Base-by-base conservation (phyloP, 1,140 invertebrate genomes). In the Drosophila melanogaster region DNA sequence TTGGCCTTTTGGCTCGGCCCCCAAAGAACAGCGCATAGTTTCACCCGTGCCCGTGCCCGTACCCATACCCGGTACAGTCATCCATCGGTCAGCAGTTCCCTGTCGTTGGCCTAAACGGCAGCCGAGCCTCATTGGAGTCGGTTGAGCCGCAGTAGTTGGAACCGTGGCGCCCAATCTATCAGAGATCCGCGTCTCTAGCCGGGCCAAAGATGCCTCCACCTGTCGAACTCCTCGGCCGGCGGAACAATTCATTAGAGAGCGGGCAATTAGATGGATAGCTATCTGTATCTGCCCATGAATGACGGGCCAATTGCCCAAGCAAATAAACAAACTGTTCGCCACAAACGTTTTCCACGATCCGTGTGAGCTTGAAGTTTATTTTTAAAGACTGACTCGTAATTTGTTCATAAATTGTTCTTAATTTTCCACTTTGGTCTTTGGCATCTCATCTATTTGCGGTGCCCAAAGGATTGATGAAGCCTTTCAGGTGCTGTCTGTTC, bases 361-460 rank as follows among this genome's bases (percentile, higher is more conserved):
- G 46, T 51, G 35, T n/a, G 33, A 59, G 58, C 24, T 49, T 43
- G 14, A 59, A 60, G 78, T 83, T 76, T 79, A 83, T 83, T 89
- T 83, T 83, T 66, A 70, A 75, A 87, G 70, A 37, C 59, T 56
- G 66, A 53, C 78, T 87, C 62, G 65, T 84, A 87, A 87, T 89
- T 89, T 84, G 84, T 89, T 89, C 70, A 89, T 87, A 89, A 87
- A 87, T 89, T 87, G 64, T 67, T 81, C 74, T 79, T 86, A 60
- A 81, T 87, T 81, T 81, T 12, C 24, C 47, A 35, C 58, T 75
- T 76, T 65, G 77, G 80, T 87, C 73, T 83, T 89, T 89, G 73
- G 73, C 79, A 67, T 83, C 77, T 79, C 77, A 87, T 84, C 84
- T 84, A 89, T 89, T 74, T 73, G 64, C 89, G 79, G 79, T 73